Evolutionary conservation across 2,113 vertebrate species (phyloP).

Genomic region (Micronycteris hirsuta): DNA sequence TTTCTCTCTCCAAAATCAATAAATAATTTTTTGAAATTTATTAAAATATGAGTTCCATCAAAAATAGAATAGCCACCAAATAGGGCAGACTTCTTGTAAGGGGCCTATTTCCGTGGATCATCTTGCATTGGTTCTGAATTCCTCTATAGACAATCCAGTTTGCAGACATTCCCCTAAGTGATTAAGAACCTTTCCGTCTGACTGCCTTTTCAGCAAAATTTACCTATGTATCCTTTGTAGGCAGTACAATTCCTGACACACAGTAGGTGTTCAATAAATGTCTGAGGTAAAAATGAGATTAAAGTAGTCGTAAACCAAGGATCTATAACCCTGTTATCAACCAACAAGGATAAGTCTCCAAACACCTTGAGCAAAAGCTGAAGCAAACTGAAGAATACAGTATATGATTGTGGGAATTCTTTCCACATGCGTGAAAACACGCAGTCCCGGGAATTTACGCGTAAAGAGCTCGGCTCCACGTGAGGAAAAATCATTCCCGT

Average conservation of each 20-base stretch:
- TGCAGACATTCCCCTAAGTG: not conserved
- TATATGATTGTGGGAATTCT: too few relatives aligned
- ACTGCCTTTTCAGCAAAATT: not conserved
- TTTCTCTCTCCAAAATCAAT: too few relatives aligned
- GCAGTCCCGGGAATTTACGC: too few relatives aligned
- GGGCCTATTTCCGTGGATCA: not conserved
- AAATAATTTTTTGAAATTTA: too few relatives aligned
- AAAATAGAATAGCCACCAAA: constrained; percentile 5
- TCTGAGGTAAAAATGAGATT: not conserved
- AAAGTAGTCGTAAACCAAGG: not conserved
- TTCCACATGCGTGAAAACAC: too few relatives aligned
- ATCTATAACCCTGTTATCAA: not conserved
- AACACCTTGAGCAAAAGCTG: not conserved
- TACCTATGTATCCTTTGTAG: not conserved
- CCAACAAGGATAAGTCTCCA: not conserved
- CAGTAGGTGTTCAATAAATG: not conserved
- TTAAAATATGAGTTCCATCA: not conserved
- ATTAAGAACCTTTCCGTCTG: not conserved
- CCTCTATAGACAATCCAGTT: not conserved
- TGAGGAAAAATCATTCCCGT: too few relatives aligned
- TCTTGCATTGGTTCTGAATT: not conserved
- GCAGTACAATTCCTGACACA: not conserved
- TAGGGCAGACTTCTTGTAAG: not conserved
- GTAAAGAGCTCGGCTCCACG: too few relatives aligned
- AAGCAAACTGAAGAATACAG: not conserved